Percentiles rank a stretch among this genome's conserved stretches.
phyloP scores from a whole-genome alignment of 2,113 vertebrate genomes.

The Mobula hypostoma region DNA sequence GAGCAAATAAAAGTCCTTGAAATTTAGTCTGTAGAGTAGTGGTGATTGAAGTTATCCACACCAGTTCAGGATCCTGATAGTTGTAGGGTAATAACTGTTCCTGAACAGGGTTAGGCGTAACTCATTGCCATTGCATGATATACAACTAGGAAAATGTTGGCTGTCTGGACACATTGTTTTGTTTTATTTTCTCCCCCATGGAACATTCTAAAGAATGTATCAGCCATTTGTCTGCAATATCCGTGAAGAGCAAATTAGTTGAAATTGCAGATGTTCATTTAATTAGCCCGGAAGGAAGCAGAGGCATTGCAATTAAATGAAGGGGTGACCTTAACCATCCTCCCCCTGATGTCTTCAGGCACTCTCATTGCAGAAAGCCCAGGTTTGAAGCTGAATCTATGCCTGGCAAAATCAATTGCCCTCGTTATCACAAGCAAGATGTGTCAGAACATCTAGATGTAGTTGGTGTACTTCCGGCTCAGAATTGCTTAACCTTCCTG shows the following conservation, averaged over 20 bases:
- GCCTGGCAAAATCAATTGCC: neutral
- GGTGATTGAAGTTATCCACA: too few relatives aligned
- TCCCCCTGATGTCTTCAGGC: neutral
- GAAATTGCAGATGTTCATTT: neutral
- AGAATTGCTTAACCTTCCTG: neutral
- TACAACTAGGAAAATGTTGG: neutral
- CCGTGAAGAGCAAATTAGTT: neutral
- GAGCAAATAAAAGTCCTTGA: too few relatives aligned
- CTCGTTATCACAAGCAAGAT: neutral
- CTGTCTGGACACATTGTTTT: neutral
- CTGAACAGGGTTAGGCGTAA: neutral
- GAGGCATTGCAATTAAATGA: neutral
- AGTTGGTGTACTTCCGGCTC: neutral
- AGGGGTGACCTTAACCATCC: neutral
- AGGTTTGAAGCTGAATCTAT: neutral
- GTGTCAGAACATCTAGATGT: neutral
- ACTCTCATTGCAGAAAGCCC: neutral
- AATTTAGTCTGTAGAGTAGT: too few relatives aligned
- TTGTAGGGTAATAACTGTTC: too few relatives aligned
- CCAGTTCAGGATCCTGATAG: too few relatives aligned
- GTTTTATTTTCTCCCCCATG: neutral
- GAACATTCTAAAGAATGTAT: neutral
- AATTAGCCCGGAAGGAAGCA: neutral
- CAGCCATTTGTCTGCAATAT: neutral
- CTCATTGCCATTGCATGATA: neutral